phyloP scores from a whole-genome alignment of 2,797 vertebrate genomes.

The Dipus sagitta region DNA sequence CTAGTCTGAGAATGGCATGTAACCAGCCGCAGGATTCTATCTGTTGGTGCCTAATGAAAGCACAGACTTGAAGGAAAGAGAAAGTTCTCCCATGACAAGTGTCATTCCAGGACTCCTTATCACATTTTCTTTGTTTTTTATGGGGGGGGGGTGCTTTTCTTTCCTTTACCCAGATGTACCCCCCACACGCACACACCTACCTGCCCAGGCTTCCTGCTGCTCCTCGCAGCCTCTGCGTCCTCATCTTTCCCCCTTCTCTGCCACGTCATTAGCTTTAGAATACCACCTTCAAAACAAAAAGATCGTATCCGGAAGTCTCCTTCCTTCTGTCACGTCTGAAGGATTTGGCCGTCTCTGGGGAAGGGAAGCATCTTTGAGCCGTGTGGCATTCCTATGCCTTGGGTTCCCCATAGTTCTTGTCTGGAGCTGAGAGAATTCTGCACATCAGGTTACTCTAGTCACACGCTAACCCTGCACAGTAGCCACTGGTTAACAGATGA shows the following conservation, averaged over 20 bases:
- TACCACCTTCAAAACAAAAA: not conserved
- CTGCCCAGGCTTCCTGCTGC: not conserved
- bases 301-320: not conserved
- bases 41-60: not conserved
- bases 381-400: not conserved
- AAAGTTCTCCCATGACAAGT: not conserved
- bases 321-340: not conserved
- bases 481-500: not conserved
- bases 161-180: not conserved
- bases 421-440: not conserved
- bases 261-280: not conserved
- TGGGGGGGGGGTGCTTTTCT: not conserved
- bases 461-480: not conserved
- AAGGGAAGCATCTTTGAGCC: not conserved
- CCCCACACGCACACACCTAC: not conserved
- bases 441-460: not conserved
- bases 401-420: not conserved
- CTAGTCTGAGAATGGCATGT: not conserved
- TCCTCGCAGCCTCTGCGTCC: not conserved
- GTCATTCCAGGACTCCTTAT: not conserved
- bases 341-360: not conserved
- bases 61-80: not conserved
- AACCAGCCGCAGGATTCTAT: not conserved
- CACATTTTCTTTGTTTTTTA: not conserved
- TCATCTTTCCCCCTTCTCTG: not conserved